Evolutionary conservation across 1,140 invertebrate species (phyloP).

Genomic region (Bombus turneri): DNA sequence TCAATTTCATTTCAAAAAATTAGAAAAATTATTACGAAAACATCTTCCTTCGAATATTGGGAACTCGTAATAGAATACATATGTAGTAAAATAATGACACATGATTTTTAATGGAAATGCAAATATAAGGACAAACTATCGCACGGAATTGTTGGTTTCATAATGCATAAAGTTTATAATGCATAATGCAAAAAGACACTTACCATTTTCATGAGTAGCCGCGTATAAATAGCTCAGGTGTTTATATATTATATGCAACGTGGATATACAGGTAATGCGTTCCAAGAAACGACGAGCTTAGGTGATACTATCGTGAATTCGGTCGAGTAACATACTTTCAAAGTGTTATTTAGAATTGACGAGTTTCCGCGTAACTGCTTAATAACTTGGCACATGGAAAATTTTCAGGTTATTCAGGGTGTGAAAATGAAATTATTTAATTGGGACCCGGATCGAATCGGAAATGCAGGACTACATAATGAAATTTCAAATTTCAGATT

Average conservation of each 20-base stretch:
- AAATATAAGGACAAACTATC: neutral
- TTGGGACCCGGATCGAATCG: too few species aligned
- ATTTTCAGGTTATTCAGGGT: neutral
- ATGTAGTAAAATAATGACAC: neutral
- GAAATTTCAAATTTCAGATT: neutral
- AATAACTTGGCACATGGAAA: neutral
- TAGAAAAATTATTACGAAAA: too few species aligned
- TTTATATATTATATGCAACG: neutral
- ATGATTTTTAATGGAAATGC: neutral
- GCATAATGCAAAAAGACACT: neutral
- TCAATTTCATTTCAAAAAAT: too few species aligned
- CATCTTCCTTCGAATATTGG: too few species aligned
- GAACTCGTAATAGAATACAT: neutral
- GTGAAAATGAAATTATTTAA: neutral
- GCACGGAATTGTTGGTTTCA: neutral
- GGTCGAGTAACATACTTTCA: neutral
- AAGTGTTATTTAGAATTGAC: neutral
- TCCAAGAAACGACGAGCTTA: neutral
- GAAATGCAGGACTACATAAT: neutral
- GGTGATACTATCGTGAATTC: neutral
- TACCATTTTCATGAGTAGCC: neutral
- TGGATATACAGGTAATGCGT: neutral
- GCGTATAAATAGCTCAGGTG: neutral
- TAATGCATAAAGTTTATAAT: neutral
- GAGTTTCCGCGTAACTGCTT: neutral